Evolutionary conservation across 2,113 vertebrate species (phyloP).

Genomic region (Prinia subflava): DNA sequence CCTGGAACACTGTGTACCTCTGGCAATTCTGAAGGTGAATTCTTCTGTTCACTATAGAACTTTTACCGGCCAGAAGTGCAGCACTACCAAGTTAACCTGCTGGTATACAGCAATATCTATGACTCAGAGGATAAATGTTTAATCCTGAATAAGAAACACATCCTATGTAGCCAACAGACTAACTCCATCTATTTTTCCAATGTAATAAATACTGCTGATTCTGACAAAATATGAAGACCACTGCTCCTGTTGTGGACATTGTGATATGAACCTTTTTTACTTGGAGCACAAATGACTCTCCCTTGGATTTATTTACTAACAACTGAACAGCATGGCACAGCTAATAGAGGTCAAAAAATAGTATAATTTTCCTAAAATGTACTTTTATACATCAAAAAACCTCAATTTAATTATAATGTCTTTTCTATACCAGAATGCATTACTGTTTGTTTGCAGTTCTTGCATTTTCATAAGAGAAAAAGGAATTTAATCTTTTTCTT

Average conservation of each 20-base stretch:
- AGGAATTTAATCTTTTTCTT: neutral
- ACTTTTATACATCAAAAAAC: neutral
- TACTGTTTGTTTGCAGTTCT: neutral
- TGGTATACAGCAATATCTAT: neutral
- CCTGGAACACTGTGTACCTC: neutral
- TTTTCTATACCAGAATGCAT: neutral
- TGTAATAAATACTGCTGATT: neutral
- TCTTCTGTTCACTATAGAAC: neutral
- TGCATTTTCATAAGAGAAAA: neutral
- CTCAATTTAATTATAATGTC: accelerated
- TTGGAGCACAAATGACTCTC: neutral
- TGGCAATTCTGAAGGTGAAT: neutral
- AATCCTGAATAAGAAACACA: neutral
- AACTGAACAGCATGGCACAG: neutral
- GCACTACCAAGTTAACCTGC: neutral
- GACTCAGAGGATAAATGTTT: neutral
- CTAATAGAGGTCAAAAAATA: neutral
- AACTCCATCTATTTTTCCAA: neutral
- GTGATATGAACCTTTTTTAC: neutral
- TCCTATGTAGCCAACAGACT: neutral
- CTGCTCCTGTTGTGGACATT: neutral
- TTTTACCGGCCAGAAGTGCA: neutral
- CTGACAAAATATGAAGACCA: neutral
- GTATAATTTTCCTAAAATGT: neutral
- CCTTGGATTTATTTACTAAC: neutral